Conservation (phyloP, 2,888 invertebrate species). For the Stenichneumon culpator region DNA sequence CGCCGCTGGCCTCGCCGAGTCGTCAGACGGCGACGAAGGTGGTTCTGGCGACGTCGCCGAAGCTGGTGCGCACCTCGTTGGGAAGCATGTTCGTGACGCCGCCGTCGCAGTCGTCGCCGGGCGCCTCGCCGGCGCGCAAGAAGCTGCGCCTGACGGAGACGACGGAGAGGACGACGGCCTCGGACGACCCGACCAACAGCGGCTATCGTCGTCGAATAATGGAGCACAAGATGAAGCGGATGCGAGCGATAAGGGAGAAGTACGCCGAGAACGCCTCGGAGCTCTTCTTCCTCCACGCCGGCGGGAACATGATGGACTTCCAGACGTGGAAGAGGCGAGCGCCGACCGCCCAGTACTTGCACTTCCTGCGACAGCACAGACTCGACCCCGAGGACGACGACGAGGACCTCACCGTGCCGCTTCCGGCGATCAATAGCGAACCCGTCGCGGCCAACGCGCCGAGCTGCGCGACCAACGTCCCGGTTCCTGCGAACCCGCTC, state of each 20-base stretch:
- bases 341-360: conserved; percentile 90
- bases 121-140: conserved; percentile 85
- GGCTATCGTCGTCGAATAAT: conserved; percentile 88
- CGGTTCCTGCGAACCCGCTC: conserved; percentile 44
- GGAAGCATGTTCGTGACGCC: conserved; percentile 83
- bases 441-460: conserved; percentile 69
- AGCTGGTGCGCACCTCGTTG: conserved; percentile 82
- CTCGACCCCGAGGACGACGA: conserved; percentile 88
- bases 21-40: conserved; percentile 82
- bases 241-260: conserved; percentile 90
- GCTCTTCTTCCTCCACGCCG: conserved; percentile 94
- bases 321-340: conserved; percentile 93
- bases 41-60: conserved; percentile 83
- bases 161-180: conserved; percentile 81
- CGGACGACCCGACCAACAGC: conserved; percentile 68
- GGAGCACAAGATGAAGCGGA: conserved; percentile 90
- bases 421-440: conserved; percentile 71
- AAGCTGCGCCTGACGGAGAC: conserved; percentile 84
- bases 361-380: conserved; percentile 91
- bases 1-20: conserved; percentile 79
- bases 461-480: conserved; percentile 31
- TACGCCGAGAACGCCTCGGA: conserved; percentile 93
- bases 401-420: conserved; percentile 83
- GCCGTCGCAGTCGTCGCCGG: conserved; percentile 68
- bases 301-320: conserved; percentile 96